Percentiles rank a stretch among this genome's conserved stretches.
Conservation (phyloP, 2,797 vertebrate genomes). For the Cheracebus regulus region DNA sequence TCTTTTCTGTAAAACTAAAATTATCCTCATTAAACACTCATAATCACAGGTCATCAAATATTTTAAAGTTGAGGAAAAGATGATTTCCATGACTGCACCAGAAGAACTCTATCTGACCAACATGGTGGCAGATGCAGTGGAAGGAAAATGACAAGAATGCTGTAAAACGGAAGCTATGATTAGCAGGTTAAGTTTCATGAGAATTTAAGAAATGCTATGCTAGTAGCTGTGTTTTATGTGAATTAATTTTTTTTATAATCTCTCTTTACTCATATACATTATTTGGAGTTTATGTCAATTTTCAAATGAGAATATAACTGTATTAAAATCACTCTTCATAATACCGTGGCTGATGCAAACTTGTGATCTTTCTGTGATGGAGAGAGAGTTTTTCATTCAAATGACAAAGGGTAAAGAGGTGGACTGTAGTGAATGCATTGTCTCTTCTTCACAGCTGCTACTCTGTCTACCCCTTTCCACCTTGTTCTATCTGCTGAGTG, state of each 20-base stretch:
- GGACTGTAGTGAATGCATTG: not conserved
- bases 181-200: not conserved
- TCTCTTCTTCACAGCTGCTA: not conserved
- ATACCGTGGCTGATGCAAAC: not conserved
- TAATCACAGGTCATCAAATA: not conserved
- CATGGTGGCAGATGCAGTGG: not conserved
- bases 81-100: not conserved
- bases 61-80: not conserved
- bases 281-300: not conserved
- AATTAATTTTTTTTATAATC: not conserved
- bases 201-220: not conserved
- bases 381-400: not conserved
- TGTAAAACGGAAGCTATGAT: not conserved
- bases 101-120: not conserved
- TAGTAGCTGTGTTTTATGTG: not conserved
- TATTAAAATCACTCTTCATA: not conserved
- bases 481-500: not conserved
- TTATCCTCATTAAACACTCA: not conserved
- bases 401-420: not conserved
- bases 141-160: not conserved
- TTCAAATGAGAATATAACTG: not conserved
- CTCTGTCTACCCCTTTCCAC: not conserved
- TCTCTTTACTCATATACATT: no score
- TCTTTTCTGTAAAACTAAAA: not conserved
- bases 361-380: not conserved